Conservation (phyloP, 2,888 invertebrate genomes). For the Falcaria lacertinaria region DNA sequence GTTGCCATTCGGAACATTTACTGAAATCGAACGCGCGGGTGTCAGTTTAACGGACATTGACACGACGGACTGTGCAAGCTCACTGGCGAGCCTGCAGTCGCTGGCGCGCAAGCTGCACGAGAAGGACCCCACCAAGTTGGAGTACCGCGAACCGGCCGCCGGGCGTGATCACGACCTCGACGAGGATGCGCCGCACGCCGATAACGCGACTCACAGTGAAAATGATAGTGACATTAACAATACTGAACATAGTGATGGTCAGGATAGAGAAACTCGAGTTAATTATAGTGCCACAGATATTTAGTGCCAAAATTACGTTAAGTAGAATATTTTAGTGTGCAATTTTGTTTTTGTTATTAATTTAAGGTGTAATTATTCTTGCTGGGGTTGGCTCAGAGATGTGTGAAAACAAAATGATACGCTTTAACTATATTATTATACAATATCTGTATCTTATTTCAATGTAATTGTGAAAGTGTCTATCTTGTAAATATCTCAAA, state of each 20-base stretch:
- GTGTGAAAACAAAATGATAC: slow-evolving; percentile 72
- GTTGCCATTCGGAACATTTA: slow-evolving; percentile 95
- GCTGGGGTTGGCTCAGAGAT: slow-evolving; percentile 61
- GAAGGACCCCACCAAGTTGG: slow-evolving; percentile 89
- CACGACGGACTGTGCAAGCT: slow-evolving; percentile 97
- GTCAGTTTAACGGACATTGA: slow-evolving; percentile 96
- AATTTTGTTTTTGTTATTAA: slow-evolving; percentile 73
- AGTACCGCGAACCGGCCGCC: slow-evolving; percentile 78
- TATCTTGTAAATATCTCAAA: slow-evolving; percentile 69
- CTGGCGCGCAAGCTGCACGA: slow-evolving; percentile 89
- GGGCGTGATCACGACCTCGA: slow-evolving; percentile 45
- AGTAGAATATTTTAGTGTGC: slow-evolving; percentile 76
- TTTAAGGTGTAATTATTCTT: slow-evolving; percentile 67
- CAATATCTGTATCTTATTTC: slow-evolving; percentile 51
- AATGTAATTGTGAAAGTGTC: slow-evolving; percentile 49
- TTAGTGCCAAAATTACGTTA: slow-evolving; percentile 82
- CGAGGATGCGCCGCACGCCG: slow-evolving; percentile 58
- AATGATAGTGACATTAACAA: slow-evolving; percentile 71
- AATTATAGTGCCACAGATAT: slow-evolving; percentile 81
- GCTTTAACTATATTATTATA: slow-evolving; percentile 67
- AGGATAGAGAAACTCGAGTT: slow-evolving; percentile 65
- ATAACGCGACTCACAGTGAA: slow-evolving; percentile 64
- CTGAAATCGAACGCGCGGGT: slow-evolving; percentile 94
- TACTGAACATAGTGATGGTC: slow-evolving; percentile 61
- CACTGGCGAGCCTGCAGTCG: slow-evolving; percentile 91